A percentile compares a stretch with the other conserved stretches of the same genome.
These are phyloP conservation scores for Julus scanicus DNA, from an alignment of 2,888 invertebrate genomes.

Conservation along the genomic window DNA sequence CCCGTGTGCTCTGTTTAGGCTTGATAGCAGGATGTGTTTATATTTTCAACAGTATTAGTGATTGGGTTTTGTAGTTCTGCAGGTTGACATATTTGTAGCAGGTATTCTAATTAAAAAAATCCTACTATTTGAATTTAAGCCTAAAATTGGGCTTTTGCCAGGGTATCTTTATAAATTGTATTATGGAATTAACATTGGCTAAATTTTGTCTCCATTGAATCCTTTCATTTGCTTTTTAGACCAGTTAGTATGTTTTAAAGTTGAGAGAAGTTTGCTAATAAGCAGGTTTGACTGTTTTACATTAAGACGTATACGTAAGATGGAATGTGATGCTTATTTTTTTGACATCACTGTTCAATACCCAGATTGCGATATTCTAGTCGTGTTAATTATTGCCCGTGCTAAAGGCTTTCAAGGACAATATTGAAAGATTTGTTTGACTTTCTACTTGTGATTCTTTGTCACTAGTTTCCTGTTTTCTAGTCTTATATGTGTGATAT, in stretches of 20 bases:
- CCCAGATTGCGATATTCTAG: background rate
- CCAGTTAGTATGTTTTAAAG: conserved; percentile 34
- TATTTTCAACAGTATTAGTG: background rate
- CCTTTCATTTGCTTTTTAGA: conserved; percentile 37
- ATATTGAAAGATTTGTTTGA: background rate
- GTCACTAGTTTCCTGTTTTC: conserved; percentile 32
- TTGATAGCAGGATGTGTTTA: background rate
- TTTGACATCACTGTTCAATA: conserved; percentile 22
- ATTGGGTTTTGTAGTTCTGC: background rate
- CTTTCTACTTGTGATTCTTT: conserved; percentile 4
- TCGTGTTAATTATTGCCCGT: conserved; percentile 3
- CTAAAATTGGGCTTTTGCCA: background rate
- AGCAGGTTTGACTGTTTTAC: conserved; percentile 31
- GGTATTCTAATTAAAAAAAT: background rate
- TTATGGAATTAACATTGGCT: conserved; percentile 31
- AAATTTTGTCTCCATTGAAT: conserved; percentile 47
- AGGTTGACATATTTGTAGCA: background rate
- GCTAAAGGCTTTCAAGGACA: background rate
- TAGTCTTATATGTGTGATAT: conserved; percentile 31
- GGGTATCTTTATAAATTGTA: conserved; percentile 25
- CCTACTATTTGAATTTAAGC: background rate
- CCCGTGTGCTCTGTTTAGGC: background rate
- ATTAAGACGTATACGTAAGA: conserved; percentile 32
- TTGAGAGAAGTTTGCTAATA: conserved; percentile 22
- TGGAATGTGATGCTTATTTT: conserved; percentile 16